These are phyloP conservation scores for Zeus faber DNA, from an alignment of 2,113 vertebrate genomes.

Conservation along the genomic window DNA sequence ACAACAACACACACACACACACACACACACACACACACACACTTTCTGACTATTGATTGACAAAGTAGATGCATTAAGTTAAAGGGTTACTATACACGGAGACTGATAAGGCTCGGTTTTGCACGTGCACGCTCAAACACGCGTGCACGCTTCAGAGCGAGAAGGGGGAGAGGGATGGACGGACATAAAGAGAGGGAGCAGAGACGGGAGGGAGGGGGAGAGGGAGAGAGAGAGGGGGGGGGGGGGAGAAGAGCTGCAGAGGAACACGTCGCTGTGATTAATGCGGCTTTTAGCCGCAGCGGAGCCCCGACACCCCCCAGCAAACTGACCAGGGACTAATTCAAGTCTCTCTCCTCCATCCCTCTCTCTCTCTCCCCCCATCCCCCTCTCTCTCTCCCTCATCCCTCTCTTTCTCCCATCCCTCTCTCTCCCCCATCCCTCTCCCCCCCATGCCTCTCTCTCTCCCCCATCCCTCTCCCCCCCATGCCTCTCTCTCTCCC, in stretches of 20 bases:
- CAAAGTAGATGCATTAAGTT: neutral
- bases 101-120: too few species aligned
- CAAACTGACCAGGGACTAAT: constrained; percentile 42
- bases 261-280: constrained; percentile 63
- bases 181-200: neutral
- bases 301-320: constrained; percentile 36
- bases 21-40: neutral
- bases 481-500: constrained; percentile 17
- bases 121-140: too few species aligned
- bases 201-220: neutral
- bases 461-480: constrained; percentile 17
- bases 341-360: constrained; percentile 30
- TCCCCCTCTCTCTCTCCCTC: constrained; percentile 10
- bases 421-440: constrained; percentile 18
- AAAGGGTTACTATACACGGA: too few species aligned
- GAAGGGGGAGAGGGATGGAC: neutral
- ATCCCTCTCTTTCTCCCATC: constrained; percentile 14
- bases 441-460: constrained; percentile 20
- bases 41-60: neutral
- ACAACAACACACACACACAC: neutral
- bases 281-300: constrained; percentile 73
- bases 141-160: constrained; percentile 3
- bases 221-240: neutral
- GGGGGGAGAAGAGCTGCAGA: neutral
- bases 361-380: constrained; percentile 7